Percentiles rank a stretch among this genome's conserved stretches.
Conservation (phyloP, 2,113 vertebrate species). For the Heliornis fulica region DNA sequence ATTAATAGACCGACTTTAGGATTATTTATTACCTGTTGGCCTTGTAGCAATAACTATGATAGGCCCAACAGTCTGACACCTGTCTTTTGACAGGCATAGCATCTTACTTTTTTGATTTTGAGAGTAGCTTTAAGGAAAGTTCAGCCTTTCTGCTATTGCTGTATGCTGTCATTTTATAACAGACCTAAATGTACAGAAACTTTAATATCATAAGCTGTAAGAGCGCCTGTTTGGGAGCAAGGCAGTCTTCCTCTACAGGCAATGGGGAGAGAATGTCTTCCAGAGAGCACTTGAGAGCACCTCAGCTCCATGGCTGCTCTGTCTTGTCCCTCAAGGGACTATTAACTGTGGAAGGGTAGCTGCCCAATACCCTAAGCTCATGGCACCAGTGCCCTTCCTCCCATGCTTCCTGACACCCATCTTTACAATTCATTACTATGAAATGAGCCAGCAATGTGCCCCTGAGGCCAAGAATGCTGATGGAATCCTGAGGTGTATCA, state of each 20-base stretch:
- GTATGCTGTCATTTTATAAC: neutral
- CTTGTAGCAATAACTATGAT: neutral
- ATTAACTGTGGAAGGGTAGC: neutral
- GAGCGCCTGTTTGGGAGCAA: neutral
- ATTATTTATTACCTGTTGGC: neutral
- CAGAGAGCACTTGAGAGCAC: neutral
- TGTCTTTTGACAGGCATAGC: neutral
- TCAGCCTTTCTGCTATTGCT: neutral
- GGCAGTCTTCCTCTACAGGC: neutral
- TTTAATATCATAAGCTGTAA: neutral
- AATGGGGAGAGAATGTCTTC: neutral
- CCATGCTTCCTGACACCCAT: neutral
- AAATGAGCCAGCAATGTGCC: too few species aligned
- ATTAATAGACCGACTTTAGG: neutral
- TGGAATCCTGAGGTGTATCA: too few species aligned
- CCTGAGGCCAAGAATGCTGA: too few species aligned
- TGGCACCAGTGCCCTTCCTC: neutral
- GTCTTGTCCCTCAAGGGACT: neutral
- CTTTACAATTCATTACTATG: neutral
- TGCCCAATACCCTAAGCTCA: neutral
- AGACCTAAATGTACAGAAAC: neutral
- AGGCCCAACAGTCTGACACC: neutral
- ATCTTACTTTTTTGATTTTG: neutral
- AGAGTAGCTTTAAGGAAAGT: neutral
- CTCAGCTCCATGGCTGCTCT: neutral